Base-by-base conservation (phyloP, 2,797 vertebrate species). In the Alectoris magna region DNA sequence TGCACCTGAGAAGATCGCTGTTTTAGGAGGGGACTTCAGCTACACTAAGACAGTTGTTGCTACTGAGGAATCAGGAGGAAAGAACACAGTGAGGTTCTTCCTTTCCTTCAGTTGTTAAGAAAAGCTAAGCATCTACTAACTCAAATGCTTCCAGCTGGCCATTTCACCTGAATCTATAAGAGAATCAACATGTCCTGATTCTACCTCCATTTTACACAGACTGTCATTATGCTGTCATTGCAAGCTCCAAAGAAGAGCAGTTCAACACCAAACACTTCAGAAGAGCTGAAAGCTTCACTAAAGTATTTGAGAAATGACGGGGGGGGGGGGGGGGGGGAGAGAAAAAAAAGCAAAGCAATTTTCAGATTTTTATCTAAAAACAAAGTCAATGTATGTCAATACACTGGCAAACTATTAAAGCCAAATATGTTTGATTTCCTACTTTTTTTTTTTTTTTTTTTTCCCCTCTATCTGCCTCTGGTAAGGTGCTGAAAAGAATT, bases 111-210 rank as follows among this genome's bases (percentile, higher is more conserved):
- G 36, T 46, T 51, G 2, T 44, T 76, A 59, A 7, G 27, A 80
- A 83, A 85, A 76, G 11, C n/a, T 76, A 67, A 90, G 91, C 77
- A 74, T 41, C 75, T 74, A 14, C 59, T 43, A 80, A 26, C 41
- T 75, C 67, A 74, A 84, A 84, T 43, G 44, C 19, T 85, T 85
- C 93, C 53, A 69, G 59, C 36, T 64, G 34, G 29, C 49, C 38
- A 92, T 24, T 49, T 64, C 56, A 85, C 22, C 38, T 60, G 46
- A 70, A 38, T 49, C 66, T 34, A 3, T 62, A 74, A 72, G 59
- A 69, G 44, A 90, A 91, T 60, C 59, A 89, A 56, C 39, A 53
- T 51, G 83, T 78, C 49, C 38, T 66, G 89, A 86, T 72, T 92
- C 84, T 69, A 56, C 55, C 4, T 4, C 2, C 0, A 31, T 23